These are phyloP conservation scores for Scaptomyza montana DNA, from an alignment of 1,140 invertebrate species.

Conservation along the genomic window DNA sequence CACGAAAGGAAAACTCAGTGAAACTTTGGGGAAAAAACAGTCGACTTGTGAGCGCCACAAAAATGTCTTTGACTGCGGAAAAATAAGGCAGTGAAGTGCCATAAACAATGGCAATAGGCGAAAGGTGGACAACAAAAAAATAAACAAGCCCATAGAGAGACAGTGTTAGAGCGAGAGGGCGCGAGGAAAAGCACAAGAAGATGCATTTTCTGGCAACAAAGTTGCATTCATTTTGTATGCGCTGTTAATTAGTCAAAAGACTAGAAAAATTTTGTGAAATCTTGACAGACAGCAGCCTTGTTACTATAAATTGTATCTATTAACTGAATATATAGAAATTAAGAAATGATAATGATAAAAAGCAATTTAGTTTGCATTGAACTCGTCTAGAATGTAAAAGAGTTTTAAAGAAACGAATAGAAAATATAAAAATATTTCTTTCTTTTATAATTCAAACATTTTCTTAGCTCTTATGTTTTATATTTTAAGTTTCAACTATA, in stretches of 20 bases:
- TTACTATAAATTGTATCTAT: conserved; percentile 3
- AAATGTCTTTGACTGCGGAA: conserved; percentile 78
- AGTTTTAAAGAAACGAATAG: too few species aligned
- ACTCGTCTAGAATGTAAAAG: too few species aligned
- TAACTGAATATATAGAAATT: conserved; percentile 39
- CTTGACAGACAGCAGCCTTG: conserved; percentile 30
- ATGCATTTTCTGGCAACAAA: conserved; percentile 32
- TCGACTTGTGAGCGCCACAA: conserved; percentile 41
- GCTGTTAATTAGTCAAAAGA: conserved; percentile 24
- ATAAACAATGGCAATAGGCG: conserved; percentile 77
- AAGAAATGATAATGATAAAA: conserved; percentile 1
- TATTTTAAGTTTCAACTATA: too few species aligned
- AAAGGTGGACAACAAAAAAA: conserved; percentile 42
- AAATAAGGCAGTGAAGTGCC: conserved; percentile 74
- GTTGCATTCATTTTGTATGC: conserved; percentile 16
- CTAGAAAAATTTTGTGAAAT: conserved; percentile 34
- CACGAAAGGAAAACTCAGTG: conserved; percentile 70
- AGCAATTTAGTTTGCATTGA: too few species aligned
- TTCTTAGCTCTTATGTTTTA: too few species aligned
- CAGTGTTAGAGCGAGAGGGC: not conserved
- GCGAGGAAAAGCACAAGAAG: not conserved
- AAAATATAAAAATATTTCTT: too few species aligned
- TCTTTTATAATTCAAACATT: too few species aligned
- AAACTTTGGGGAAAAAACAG: conserved; percentile 70
- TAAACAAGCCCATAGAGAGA: not conserved